A percentile compares a stretch with the other conserved stretches of the same genome.
Evolutionary conservation across 2,797 vertebrate species (phyloP).

Genomic region (Valencia hispanica): DNA sequence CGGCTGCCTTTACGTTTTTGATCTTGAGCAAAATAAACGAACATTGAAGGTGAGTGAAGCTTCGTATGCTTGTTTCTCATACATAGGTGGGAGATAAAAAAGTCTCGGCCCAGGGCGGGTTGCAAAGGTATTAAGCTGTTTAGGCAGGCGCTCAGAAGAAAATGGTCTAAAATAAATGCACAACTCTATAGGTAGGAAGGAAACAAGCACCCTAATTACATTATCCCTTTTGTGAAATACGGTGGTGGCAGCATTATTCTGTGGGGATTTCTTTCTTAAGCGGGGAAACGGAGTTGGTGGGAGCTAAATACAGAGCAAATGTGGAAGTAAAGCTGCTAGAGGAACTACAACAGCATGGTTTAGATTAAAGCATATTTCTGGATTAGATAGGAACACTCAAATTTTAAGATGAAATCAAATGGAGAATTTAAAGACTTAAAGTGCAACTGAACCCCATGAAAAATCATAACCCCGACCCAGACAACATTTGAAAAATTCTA

Average conservation of each 20-base stretch:
- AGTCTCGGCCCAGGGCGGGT: background rate
- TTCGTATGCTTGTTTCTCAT: background rate
- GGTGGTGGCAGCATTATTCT: background rate
- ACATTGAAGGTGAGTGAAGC: constrained; percentile 85
- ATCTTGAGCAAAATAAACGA: constrained; percentile 89
- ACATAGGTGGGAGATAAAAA: constrained; percentile 26
- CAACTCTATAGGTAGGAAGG: background rate
- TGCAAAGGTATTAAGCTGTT: too few species aligned
- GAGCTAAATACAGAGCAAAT: background rate
- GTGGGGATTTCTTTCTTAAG: background rate
- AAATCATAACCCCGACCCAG: too few species aligned
- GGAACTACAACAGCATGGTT: background rate
- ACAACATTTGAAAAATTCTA: too few species aligned
- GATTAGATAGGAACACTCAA: background rate
- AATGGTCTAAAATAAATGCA: background rate
- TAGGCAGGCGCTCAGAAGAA: too few species aligned
- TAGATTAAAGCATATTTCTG: background rate
- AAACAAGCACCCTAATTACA: too few species aligned
- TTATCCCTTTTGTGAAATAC: background rate
- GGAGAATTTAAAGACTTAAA: too few species aligned
- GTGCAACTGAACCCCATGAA: too few species aligned
- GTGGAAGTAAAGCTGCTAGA: background rate
- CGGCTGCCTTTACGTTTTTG: constrained; percentile 92
- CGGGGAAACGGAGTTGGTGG: background rate
- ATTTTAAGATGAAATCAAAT: too few species aligned